Evolutionary conservation across 1,140 invertebrate species (phyloP).

Genomic region (Drosophila pseudoananassae): DNA sequence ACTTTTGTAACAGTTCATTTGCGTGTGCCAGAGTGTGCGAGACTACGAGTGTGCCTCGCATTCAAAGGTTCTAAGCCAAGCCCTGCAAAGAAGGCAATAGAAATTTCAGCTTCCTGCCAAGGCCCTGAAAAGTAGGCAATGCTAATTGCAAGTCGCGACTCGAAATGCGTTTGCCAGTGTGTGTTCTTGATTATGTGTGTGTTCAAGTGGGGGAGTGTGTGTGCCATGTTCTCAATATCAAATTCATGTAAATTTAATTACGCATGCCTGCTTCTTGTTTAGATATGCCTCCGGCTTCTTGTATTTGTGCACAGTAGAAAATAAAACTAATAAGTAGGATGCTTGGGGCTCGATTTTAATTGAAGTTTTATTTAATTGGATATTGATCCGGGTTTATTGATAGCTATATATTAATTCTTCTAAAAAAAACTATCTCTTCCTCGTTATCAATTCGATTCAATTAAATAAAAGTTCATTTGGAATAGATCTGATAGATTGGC

Average conservation of each 20-base stretch:
- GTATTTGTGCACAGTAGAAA: conserved; percentile 4
- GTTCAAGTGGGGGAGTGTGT: conserved; percentile 10
- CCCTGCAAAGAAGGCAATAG: conserved; percentile 42
- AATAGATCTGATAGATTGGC: no score
- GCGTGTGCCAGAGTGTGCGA: conserved; percentile 14
- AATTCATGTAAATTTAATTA: conserved; percentile 82
- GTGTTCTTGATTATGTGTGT: conserved; percentile 5
- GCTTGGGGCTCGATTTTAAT: not conserved
- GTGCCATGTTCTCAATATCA: conserved; percentile 68
- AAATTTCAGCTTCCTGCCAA: conserved; percentile 36
- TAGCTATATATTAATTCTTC: no score
- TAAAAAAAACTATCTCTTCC: no score
- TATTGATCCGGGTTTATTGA: not conserved
- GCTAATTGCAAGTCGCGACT: conserved; percentile 58
- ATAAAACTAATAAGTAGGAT: not conserved
- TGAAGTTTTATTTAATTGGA: not conserved
- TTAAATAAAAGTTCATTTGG: not conserved
- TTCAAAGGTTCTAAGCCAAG: conserved; percentile 44
- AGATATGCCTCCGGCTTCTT: conserved; percentile 16
- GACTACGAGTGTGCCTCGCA: conserved; percentile 19
- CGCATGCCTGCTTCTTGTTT: conserved; percentile 73
- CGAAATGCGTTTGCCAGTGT: conserved; percentile 1
- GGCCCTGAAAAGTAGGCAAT: conserved; percentile 55
- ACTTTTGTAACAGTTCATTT: conserved; percentile 64
- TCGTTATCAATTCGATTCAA: not conserved